Conservation (phyloP, 2,888 invertebrate species). For the Stenichneumon culpator region DNA sequence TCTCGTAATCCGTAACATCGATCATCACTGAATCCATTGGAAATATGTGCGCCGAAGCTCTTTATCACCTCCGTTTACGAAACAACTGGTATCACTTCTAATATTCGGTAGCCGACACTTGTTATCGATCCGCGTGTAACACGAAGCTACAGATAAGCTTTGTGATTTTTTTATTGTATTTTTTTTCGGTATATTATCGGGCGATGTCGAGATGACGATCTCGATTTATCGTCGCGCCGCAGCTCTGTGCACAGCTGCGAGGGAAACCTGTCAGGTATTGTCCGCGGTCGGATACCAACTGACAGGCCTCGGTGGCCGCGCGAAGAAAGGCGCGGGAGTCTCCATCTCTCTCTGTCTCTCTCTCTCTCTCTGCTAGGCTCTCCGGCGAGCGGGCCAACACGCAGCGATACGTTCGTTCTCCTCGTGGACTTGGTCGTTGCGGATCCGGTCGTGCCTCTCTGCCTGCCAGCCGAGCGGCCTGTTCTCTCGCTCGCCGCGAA, state of each 20-base stretch:
- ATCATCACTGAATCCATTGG: slow-evolving; percentile 42
- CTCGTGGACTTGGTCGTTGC: slow-evolving; percentile 59
- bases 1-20: slow-evolving; percentile 42
- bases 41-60: background rate
- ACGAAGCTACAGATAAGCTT: background rate
- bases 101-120: slow-evolving; percentile 24
- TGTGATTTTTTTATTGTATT: background rate
- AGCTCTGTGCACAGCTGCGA: slow-evolving; percentile 48
- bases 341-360: slow-evolving; percentile 19
- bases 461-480: slow-evolving; percentile 35
- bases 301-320: slow-evolving; percentile 79
- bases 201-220: slow-evolving; percentile 18
- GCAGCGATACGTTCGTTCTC: slow-evolving; percentile 47
- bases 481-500: slow-evolving; percentile 11
- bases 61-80: slow-evolving; percentile 14
- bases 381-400: slow-evolving; percentile 7
- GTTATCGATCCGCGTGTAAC: background rate
- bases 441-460: slow-evolving; percentile 64
- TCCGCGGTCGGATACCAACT: slow-evolving; percentile 81
- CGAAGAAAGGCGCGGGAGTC: slow-evolving; percentile 83
- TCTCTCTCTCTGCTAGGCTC: slow-evolving; percentile 11
- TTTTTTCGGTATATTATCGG: background rate
- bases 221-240: slow-evolving; percentile 28
- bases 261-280: slow-evolving; percentile 75
- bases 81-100: slow-evolving; percentile 23